Conservation (phyloP, 2,113 vertebrate species). For the Polypterus bichir region DNA sequence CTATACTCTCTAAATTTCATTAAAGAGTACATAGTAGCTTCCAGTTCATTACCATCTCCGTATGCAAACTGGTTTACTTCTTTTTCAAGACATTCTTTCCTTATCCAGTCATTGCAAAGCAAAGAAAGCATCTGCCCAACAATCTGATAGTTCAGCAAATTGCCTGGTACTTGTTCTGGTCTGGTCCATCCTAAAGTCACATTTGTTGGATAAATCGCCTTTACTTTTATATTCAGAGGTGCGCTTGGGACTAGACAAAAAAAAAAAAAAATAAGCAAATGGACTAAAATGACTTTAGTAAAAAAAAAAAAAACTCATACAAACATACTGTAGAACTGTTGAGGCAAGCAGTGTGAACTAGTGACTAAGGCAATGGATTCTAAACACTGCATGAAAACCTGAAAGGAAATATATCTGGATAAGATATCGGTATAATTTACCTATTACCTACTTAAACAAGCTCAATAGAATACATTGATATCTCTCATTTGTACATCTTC, state of each 20-base stretch:
- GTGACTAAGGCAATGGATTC: no score
- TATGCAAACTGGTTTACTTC: slow-evolving; percentile 49
- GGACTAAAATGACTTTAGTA: no score
- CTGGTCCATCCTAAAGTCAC: slow-evolving; percentile 70
- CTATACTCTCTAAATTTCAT: slow-evolving; percentile 79
- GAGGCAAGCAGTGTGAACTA: no score
- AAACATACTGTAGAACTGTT: no score
- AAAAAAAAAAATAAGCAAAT: slow-evolving; percentile 7
- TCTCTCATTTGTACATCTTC: no score
- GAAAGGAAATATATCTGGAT: no score
- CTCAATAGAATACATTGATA: no score
- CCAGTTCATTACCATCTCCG: slow-evolving; percentile 28
- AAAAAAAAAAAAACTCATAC: no score
- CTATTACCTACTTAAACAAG: no score
- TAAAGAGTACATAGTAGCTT: slow-evolving; percentile 56
- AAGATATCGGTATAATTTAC: no score
- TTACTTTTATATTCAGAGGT: slow-evolving; percentile 57
- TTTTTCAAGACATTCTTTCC: slow-evolving; percentile 56
- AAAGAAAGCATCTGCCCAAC: slow-evolving; percentile 55
- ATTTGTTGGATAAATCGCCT: slow-evolving; percentile 59
- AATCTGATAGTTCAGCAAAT: slow-evolving; percentile 74
- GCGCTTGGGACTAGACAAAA: slow-evolving; percentile 65
- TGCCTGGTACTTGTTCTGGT: slow-evolving; percentile 63
- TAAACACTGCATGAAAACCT: no score
- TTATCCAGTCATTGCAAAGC: slow-evolving; percentile 52